phyloP scores from a whole-genome alignment of 2,113 vertebrate genomes.

The Euleptes europaea region DNA sequence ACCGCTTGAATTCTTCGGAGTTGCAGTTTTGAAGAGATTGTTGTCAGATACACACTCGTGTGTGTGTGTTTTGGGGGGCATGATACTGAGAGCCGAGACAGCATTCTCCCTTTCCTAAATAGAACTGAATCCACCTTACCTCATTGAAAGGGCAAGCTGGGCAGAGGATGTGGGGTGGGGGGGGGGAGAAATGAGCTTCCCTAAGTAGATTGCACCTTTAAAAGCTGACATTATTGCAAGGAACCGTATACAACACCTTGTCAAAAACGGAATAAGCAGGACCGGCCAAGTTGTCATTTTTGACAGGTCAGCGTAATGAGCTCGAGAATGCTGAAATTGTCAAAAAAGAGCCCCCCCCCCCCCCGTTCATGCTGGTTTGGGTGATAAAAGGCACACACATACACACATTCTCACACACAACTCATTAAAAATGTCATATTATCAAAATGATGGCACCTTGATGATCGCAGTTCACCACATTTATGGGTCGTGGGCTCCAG shows the following conservation, averaged over 20 bases:
- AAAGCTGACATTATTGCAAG: constrained; percentile 75
- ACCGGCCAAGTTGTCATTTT: constrained; percentile 78
- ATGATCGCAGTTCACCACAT: constrained; percentile 67
- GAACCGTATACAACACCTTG: constrained; percentile 75
- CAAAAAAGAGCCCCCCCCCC: constrained; percentile 62
- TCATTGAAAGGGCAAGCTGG: constrained; percentile 58
- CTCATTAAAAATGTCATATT: constrained; percentile 72
- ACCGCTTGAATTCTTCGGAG: not conserved
- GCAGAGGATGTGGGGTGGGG: constrained; percentile 8
- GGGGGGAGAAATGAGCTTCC: constrained; percentile 67
- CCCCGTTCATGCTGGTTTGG: constrained; percentile 61
- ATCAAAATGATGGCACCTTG: constrained; percentile 63
- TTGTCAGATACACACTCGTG: not conserved
- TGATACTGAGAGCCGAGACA: too few species aligned
- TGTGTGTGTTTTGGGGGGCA: not conserved
- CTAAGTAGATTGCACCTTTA: constrained; percentile 72
- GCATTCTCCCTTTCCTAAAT: not conserved
- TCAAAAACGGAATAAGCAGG: constrained; percentile 78
- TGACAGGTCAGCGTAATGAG: constrained; percentile 81
- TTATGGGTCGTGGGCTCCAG: constrained; percentile 52
- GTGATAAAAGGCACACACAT: constrained; percentile 64
- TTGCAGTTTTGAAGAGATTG: not conserved
- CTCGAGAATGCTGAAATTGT: constrained; percentile 76
- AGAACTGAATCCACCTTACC: constrained; percentile 54
- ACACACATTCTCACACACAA: constrained; percentile 17